A percentile compares a stretch with the other conserved stretches of the same genome.
Conservation (phyloP, 2,888 invertebrate species). For the Smittia aterrima region DNA sequence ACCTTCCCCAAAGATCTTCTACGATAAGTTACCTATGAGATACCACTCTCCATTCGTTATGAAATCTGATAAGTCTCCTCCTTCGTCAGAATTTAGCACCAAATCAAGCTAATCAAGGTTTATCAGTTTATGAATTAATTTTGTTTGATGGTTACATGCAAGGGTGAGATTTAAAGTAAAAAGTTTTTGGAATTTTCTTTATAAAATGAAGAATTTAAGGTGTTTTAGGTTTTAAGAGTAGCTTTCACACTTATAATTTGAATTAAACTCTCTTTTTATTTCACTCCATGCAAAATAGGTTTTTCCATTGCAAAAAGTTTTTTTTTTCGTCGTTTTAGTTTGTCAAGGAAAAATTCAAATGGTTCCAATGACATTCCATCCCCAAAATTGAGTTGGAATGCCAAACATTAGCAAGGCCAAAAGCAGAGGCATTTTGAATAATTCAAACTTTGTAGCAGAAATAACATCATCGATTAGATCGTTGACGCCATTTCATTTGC, state of each 20-base stretch:
- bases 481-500: too few relatives aligned
- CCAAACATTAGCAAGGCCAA: constrained; percentile 1
- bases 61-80: constrained; percentile 95
- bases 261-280: constrained; percentile 43
- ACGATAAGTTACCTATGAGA: constrained; percentile 78
- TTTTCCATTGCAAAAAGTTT: constrained; percentile 57
- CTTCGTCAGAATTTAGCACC: constrained; percentile 87
- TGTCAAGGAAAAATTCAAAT: constrained; percentile 62
- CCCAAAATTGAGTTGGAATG: neutral
- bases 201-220: neutral
- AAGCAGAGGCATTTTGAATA: neutral
- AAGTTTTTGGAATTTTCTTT: neutral
- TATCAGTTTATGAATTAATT: neutral
- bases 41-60: constrained; percentile 99
- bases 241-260: constrained; percentile 38
- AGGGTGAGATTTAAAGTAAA: neutral
- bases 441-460: too few relatives aligned
- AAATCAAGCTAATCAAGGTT: constrained; percentile 74
- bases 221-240: constrained; percentile 22
- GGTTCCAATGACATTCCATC: constrained; percentile 60
- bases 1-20: neutral
- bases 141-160: neutral
- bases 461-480: too few relatives aligned
- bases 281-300: constrained; percentile 80
- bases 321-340: neutral